phyloP scores from a whole-genome alignment of 2,113 vertebrate genomes.

The Crocuta crocuta region DNA sequence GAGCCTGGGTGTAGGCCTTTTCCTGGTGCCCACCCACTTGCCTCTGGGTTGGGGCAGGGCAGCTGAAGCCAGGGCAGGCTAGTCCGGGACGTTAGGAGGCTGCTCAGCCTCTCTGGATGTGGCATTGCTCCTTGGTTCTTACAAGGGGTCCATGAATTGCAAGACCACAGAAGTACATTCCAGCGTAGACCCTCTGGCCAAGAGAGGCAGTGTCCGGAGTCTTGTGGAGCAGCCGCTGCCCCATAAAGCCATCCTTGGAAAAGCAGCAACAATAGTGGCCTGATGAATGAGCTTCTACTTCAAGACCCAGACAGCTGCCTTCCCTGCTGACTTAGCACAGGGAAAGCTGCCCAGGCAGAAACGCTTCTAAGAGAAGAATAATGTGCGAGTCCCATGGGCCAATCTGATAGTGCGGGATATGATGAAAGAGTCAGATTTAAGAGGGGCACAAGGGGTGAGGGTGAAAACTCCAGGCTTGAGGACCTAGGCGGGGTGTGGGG shows the following conservation, averaged over 20 bases:
- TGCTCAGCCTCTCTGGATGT: neutral
- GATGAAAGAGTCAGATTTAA: too few relatives aligned
- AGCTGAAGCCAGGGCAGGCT: neutral
- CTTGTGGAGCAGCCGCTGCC: neutral
- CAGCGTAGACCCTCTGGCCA: neutral
- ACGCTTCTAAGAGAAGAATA: neutral
- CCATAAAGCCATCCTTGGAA: neutral
- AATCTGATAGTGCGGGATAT: neutral
- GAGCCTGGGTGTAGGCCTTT: neutral
- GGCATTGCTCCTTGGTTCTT: too few relatives aligned
- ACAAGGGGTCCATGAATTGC: neutral
- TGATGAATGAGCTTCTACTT: neutral
- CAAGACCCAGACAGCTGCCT: rapidly evolving
- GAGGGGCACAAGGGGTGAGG: too few relatives aligned
- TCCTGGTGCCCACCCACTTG: neutral
- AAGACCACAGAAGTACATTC: neutral
- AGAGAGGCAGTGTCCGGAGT: neutral
- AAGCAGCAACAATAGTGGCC: neutral
- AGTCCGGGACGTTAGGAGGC: neutral
- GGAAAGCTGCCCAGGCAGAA: neutral
- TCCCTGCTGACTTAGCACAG: neutral
- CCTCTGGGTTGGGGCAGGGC: neutral
- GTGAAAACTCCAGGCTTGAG: neutral
- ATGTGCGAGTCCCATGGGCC: neutral
- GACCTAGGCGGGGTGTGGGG: neutral